Evolutionary conservation across 2,797 vertebrate genomes (phyloP).

Genomic region (Ctenochaetus hawaiiensis): DNA sequence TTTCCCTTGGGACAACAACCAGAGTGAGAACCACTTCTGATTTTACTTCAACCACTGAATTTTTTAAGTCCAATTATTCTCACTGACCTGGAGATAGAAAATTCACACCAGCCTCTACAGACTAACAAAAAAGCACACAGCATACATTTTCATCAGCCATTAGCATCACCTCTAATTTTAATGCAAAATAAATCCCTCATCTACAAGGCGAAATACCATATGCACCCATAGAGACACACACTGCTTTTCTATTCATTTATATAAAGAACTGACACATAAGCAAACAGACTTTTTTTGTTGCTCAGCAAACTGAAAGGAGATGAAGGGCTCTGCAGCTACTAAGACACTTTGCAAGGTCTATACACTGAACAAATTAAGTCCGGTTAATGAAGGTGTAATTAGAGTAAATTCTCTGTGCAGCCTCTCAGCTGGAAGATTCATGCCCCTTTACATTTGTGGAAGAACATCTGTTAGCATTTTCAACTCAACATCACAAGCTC

Average conservation of each 20-base stretch:
- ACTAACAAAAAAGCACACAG: conserved; percentile 7
- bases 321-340: neutral
- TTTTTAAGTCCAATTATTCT: conserved; percentile 61
- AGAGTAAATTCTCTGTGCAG: neutral
- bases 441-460: neutral
- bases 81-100: conserved; percentile 34
- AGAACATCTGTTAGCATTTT: conserved; percentile 15
- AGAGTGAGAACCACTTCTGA: conserved; percentile 42
- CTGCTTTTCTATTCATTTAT: conserved; percentile 21
- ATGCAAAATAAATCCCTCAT: conserved; percentile 29
- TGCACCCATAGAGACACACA: neutral
- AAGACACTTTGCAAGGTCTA: neutral
- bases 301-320: conserved; percentile 29
- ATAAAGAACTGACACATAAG: neutral
- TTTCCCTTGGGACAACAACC: conserved; percentile 45
- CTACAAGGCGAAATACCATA: too few species aligned
- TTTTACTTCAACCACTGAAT: conserved; percentile 56
- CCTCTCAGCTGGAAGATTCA: conserved; percentile 19
- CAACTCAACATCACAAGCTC: conserved; percentile 20
- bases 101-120: conserved; percentile 7
- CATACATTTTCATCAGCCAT: neutral
- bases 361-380: conserved; percentile 8
- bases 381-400: conserved; percentile 29
- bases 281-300: neutral
- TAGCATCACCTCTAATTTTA: conserved; percentile 1